Base-by-base conservation (phyloP, 2,888 invertebrate genomes). In the Cheilosia variabilis region DNA sequence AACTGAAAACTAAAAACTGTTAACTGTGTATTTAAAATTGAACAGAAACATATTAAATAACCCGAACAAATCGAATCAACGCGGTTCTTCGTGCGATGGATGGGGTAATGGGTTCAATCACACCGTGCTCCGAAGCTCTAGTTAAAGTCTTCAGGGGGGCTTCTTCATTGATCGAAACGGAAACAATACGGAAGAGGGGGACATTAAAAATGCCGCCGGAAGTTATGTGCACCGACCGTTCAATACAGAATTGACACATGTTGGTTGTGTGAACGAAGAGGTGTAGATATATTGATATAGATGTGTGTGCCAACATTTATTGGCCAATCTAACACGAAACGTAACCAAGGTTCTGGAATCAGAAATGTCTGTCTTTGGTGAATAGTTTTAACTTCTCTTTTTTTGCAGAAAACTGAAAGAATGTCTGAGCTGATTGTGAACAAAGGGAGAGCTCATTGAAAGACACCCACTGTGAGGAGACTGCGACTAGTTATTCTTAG, bases 141-240 rank as follows among this genome's bases (percentile, higher is more conserved):
- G 37, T 37, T 37, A 52, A 58, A 62, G 65, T 47, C 63, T 27
- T 9, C 13, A 63, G 6, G 22, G 34, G 47, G 53, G n/a, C 47
- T 63, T 71, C 37, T 22, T 19, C 79, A 79, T 71, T 80, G 69
- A 84, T 71, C 47, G 79, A 79, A 84, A 65, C 58, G 69, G 58
- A 62, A 60, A 60, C 75, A 84, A 60, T 60, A 79, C 65, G 41
- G 47, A 75, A 47, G 72, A 80, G 75, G 71, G 84, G 79, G 79
- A 78, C 22, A 83, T 79, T 63, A 55, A 63, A 15, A 24, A 22
- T 68, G 57, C 58, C 63, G 47, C 84, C 84, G 84, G 84, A 84
- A 80, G 84, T 84, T 80, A 84, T 84, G 84, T 80, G 75, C 84
- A 84, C 75, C 47, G 84, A 84, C 80, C 84, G 80, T 84, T 84